Percentiles rank a stretch among this genome's conserved stretches.
Conservation (phyloP, 2,113 vertebrate species). For the Pimephales promelas region DNA sequence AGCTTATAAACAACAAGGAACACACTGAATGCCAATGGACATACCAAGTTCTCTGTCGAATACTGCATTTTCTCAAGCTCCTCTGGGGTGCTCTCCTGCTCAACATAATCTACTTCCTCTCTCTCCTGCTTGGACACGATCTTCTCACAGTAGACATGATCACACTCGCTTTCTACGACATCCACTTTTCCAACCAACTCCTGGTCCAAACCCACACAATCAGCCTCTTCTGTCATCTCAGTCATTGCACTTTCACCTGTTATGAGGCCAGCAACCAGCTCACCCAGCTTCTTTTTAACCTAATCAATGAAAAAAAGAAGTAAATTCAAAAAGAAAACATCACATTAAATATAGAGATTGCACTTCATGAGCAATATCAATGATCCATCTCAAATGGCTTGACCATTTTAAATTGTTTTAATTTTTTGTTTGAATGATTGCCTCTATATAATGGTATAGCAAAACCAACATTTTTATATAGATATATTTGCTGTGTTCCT, state of each 20-base stretch:
- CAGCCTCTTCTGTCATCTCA: slow-evolving; percentile 56
- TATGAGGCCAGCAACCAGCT: slow-evolving; percentile 55
- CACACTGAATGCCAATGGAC: not conserved
- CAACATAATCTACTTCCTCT: slow-evolving; percentile 66
- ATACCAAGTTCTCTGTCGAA: slow-evolving; percentile 74
- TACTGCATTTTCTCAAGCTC: slow-evolving; percentile 54
- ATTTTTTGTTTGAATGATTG: not conserved
- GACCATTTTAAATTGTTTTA: not conserved
- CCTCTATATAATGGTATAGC: not conserved
- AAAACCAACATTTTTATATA: not conserved
- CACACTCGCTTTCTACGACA: not conserved
- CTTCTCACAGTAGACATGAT: not conserved
- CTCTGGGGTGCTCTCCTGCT: slow-evolving; percentile 66
- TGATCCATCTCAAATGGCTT: not conserved
- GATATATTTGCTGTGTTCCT: too few species aligned
- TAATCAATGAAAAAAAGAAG: not conserved
- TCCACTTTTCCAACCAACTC: slow-evolving; percentile 53
- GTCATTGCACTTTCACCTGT: slow-evolving; percentile 37
- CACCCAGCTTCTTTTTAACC: slow-evolving; percentile 55
- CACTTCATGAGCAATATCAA: not conserved
- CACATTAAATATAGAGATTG: not conserved
- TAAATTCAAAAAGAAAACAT: not conserved
- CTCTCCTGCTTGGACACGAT: slow-evolving; percentile 61
- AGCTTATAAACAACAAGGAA: not conserved
- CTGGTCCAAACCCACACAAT: not conserved